Base-by-base conservation (phyloP, 2,797 vertebrate species). In the Nyctalus aviator region DNA sequence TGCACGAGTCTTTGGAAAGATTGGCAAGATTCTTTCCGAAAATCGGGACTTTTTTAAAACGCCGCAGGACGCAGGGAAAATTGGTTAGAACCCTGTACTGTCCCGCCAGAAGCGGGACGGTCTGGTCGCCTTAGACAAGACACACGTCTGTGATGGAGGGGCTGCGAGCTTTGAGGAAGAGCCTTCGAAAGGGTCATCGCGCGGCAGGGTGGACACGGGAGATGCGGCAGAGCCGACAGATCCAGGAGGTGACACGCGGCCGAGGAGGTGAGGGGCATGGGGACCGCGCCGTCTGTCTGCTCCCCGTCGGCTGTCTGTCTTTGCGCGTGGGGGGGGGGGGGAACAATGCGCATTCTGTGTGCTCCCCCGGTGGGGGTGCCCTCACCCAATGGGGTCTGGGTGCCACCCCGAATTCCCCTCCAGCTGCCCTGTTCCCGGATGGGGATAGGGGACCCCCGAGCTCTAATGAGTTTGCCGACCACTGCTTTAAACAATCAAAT, bases 201-300 rank as follows among this genome's bases (percentile, higher is more conserved):
- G 94, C 8, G 89, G 68, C 95, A 93, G 8, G 44, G 83, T 82
- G 95, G 95, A 85, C 69, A 41, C 50, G 64, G 90, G 87, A 41
- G 37, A 5, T 37, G 57, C 73, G 89, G 82, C 93, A 93, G 46
- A n/a, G 41, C 21, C 81, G 48, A 68, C 27, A n/a, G 46, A 66
- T 78, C 87, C 90, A 94, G 71, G 90, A 30, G 32, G 30, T 30
- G 92, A 69, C 82, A 41, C 4, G 0, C 10, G 1, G 14, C 32
- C 32, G 77, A 83, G 84, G 53, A 76, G 21, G 55, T 27, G 20
- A 72, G 90, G n/a, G 25, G 6, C 46, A 11, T 84, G 50, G 4
- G 71, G 82, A 66, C 55, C 44, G 20, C 9, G 10, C 79, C 84
- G 53, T 71, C 75, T 64, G 75, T 72, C 53, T 72, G 21, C 44